Conservation (phyloP, 2,797 vertebrate species). For the Rhynchotus rufescens region DNA sequence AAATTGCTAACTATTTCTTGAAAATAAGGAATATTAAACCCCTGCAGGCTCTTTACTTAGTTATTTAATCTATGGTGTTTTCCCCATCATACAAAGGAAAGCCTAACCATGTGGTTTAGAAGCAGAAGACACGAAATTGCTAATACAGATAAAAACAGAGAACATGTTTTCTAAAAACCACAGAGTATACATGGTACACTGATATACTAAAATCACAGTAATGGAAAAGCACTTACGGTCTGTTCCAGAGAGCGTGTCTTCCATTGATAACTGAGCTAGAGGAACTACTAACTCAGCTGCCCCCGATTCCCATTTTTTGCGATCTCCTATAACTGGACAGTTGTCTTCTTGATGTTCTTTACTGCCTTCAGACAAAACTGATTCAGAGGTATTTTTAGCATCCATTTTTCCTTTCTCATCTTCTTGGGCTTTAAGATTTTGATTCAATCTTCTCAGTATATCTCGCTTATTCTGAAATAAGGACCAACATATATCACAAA, state of each 20-base stretch:
- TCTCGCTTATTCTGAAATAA: conserved; percentile 89
- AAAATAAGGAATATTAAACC: background rate
- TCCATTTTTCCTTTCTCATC: conserved; percentile 70
- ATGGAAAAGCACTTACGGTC: conserved; percentile 77
- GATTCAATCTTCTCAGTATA: conserved; percentile 92
- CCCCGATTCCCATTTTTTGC: conserved; percentile 91
- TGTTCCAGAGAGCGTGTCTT: conserved; percentile 81
- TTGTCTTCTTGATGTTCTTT: conserved; percentile 72
- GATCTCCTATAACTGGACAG: conserved; percentile 79
- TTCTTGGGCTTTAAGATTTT: conserved; percentile 89
- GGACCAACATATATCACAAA: background rate
- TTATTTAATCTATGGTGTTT: background rate
- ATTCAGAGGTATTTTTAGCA: background rate
- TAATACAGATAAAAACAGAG: background rate
- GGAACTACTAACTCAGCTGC: conserved; percentile 85
- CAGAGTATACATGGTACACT: background rate
- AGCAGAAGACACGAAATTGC: background rate
- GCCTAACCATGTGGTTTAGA: background rate
- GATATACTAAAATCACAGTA: background rate
- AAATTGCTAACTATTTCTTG: background rate
- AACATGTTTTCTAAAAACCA: background rate
- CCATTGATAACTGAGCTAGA: conserved; percentile 84
- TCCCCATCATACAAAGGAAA: background rate
- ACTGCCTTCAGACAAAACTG: conserved; percentile 23
- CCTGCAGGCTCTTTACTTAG: background rate